phyloP scores from a whole-genome alignment of 2,113 vertebrate species.

The Chlorodrepanis virens region DNA sequence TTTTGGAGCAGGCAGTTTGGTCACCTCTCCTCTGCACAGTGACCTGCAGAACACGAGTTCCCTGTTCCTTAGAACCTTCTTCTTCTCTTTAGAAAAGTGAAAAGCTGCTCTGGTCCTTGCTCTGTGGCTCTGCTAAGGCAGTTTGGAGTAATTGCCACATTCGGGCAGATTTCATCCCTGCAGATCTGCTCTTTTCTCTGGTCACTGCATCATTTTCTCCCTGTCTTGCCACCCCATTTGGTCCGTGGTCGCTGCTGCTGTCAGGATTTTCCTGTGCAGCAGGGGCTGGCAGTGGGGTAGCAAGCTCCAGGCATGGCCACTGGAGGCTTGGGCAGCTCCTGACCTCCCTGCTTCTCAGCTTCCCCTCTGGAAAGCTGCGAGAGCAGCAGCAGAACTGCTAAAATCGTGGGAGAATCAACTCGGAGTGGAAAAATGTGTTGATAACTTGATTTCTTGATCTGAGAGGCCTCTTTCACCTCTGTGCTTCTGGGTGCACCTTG shows the following conservation, averaged over 20 bases:
- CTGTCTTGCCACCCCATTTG: neutral
- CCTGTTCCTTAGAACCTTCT: neutral
- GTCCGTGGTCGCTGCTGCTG: accelerated
- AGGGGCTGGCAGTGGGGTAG: neutral
- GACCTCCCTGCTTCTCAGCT: neutral
- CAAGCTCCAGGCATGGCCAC: neutral
- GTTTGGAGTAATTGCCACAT: neutral
- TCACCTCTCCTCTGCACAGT: neutral
- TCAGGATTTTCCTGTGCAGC: neutral
- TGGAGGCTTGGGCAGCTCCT: neutral
- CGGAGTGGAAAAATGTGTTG: neutral
- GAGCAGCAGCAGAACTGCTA: neutral
- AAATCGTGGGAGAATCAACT: neutral
- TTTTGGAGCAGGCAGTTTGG: neutral
- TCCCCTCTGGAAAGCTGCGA: neutral
- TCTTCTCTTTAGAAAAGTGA: neutral
- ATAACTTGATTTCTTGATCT: neutral
- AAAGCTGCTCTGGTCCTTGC: neutral
- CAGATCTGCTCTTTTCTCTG: neutral
- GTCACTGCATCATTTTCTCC: neutral
- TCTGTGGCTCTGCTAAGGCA: neutral
- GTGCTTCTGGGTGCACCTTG: neutral
- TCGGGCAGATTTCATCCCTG: neutral
- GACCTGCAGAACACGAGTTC: neutral
- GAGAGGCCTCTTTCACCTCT: neutral